These are phyloP conservation scores for Phocides pigmalion DNA, from an alignment of 1,140 invertebrate species.

Conservation along the genomic window DNA sequence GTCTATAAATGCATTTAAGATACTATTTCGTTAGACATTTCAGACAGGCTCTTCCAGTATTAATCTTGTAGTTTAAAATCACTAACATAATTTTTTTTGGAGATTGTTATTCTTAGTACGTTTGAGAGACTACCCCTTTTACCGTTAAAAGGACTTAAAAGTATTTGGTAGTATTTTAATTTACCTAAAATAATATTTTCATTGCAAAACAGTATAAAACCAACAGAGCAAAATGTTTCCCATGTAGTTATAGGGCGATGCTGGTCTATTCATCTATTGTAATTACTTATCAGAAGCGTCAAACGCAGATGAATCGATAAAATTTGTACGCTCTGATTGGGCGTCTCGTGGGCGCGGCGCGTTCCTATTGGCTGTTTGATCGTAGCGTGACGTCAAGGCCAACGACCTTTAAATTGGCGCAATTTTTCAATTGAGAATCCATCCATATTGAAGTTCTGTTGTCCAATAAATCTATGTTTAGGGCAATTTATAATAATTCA, in stretches of 20 bases:
- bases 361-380: conserved; percentile 46
- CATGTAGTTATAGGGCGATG: conserved; percentile 4
- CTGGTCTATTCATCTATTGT: conserved; percentile 23
- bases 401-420: conserved; percentile 64
- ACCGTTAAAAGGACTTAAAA: too few species aligned
- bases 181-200: too few species aligned
- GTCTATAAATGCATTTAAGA: too few species aligned
- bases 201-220: background rate
- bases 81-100: too few species aligned
- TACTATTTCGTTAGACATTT: too few species aligned
- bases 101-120: too few species aligned
- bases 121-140: too few species aligned
- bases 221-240: background rate
- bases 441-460: conserved; percentile 51
- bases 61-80: too few species aligned
- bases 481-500: background rate
- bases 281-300: conserved; percentile 32
- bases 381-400: conserved; percentile 57
- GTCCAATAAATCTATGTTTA: conserved; percentile 40
- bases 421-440: conserved; percentile 73
- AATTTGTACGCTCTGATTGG: conserved; percentile 46
- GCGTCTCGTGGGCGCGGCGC: conserved; percentile 45
- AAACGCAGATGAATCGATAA: conserved; percentile 60
- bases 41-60: too few species aligned
- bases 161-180: too few species aligned